phyloP scores from a whole-genome alignment of 2,797 vertebrate genomes.

The Lithobates pipiens region DNA sequence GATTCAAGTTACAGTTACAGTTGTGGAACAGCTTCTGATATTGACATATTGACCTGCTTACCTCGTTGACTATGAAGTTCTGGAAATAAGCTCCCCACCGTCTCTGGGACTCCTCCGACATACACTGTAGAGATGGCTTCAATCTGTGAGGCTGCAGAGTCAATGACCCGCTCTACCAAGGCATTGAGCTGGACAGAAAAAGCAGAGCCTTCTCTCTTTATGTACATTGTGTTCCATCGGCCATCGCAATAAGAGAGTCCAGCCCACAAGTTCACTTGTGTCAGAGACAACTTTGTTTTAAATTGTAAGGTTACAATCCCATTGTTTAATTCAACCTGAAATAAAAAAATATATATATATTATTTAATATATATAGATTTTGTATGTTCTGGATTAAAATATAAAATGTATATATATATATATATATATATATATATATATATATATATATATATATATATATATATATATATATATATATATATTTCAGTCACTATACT shows the following conservation, averaged over 20 bases:
- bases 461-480: too few species aligned
- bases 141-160: constrained; percentile 65
- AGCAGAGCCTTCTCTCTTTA: constrained; percentile 77
- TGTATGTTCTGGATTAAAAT: too few species aligned
- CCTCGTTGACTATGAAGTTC: constrained; percentile 80
- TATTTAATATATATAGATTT: too few species aligned
- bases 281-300: constrained; percentile 73
- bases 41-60: constrained; percentile 66
- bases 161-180: constrained; percentile 71
- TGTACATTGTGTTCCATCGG: constrained; percentile 82
- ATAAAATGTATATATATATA: too few species aligned
- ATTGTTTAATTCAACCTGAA: constrained; percentile 84
- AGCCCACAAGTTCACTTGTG: constrained; percentile 82
- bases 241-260: constrained; percentile 89
- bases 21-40: too few species aligned
- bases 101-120: constrained; percentile 83
- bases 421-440: too few species aligned
- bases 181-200: constrained; percentile 78
- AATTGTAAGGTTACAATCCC: constrained; percentile 82
- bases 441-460: too few species aligned
- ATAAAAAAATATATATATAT: background rate
- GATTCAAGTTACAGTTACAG: too few species aligned
- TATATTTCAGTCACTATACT: too few species aligned
- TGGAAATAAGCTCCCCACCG: constrained; percentile 74
- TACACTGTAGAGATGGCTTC: constrained; percentile 82